A percentile compares a stretch with the other conserved stretches of the same genome.
These are phyloP conservation scores for Luperina nickerlii DNA, from an alignment of 2,888 invertebrate genomes.

Conservation along the genomic window DNA sequence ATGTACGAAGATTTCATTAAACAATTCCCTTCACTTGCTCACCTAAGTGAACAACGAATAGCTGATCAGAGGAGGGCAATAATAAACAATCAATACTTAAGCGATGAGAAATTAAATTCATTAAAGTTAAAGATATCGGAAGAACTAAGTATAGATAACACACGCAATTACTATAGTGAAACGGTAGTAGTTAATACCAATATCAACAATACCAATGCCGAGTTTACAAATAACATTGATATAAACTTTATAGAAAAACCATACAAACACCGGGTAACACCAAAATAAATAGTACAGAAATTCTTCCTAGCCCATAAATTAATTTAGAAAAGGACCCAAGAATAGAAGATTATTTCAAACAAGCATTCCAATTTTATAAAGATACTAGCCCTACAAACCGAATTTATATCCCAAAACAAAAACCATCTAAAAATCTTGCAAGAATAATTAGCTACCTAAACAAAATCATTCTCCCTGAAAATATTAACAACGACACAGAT, in stretches of 20 bases:
- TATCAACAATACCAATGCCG: background rate
- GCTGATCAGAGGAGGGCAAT: constrained; percentile 26
- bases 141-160: background rate
- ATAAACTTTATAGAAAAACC: background rate
- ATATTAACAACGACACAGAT: too few relatives aligned
- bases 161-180: background rate
- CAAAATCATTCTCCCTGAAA: too few relatives aligned
- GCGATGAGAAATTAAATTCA: constrained; percentile 8
- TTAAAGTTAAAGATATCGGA: constrained; percentile 1
- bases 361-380: background rate
- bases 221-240: background rate
- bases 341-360: background rate
- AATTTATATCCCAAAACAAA: constrained; percentile 7
- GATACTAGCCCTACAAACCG: background rate
- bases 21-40: constrained; percentile 3
- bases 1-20: background rate
- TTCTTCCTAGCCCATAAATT: background rate
- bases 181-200: background rate
- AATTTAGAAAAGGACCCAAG: background rate
- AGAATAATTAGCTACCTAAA: background rate
- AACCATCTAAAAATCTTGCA: background rate
- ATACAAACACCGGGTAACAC: too few relatives aligned
- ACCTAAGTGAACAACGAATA: constrained; percentile 32
- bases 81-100: constrained; percentile 31
- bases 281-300: too few relatives aligned